Base-by-base conservation (phyloP, 2,888 invertebrate species). In the Mimas tiliae region DNA sequence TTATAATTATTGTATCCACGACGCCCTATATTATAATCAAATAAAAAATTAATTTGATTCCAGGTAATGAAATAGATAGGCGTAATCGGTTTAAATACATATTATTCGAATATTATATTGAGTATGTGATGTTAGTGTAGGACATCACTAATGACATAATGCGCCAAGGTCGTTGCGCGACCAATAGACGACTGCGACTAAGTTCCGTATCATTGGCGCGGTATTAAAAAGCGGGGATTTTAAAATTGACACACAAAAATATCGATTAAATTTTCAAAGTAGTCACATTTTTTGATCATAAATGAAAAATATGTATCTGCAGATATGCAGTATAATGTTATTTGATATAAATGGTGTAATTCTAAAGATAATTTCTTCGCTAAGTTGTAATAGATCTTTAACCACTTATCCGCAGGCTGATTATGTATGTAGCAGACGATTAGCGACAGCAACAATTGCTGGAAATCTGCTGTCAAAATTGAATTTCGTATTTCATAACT, bases 91-190 rank as follows among this genome's bases (percentile, higher is more conserved):
- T 34, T 0, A 2, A 6, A 38, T 38, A 19, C 11, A 9, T 7
- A 12, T 19, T 6, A 19, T 19, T 42, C 19, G 38, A 42, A 19
- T 42, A 9, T 21, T 42, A 6, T 12, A 58, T 58, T 38, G 42
- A 55, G 16, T 38, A 11, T 0, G 9, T 19, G 34, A 21, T 58
- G 4, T 48, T 12, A 33, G 11, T 34, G 16, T 16, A 33, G 6
- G 14, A 71, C 89, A 81, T 74, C 89, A 78, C 90, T 90, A 85
- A 19, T 71, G 76, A 83, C 86, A 87, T 87, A 88, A 86, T 86
- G 86, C 85, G 85, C 82, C 91, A 90, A 90, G 88, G 88, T 85
- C 85, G 84, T 83, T 80, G 66, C 66, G 48, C 65, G 71, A 70
- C 91, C 89, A 90, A 89, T 89, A 81, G 78, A 14, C 34, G 27